Base-by-base conservation (phyloP, 2,888 invertebrate genomes). In the Mayetiola destructor region DNA sequence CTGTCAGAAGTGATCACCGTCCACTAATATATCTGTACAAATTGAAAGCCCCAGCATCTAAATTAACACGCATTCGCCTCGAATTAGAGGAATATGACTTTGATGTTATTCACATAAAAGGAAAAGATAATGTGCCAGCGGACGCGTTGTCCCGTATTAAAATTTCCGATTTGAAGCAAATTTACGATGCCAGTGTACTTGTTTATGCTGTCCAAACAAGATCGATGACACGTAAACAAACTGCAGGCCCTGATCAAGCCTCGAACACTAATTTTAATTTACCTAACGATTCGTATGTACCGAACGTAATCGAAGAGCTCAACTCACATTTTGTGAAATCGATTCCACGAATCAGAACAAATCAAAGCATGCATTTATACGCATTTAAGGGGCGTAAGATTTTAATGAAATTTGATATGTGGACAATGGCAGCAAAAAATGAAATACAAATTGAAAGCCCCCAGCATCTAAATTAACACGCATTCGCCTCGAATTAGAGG, bases 71-170 rank as follows among this genome's bases (percentile, higher is more conserved):
- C 2, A 54, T 54, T 32, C 32, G 54, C 3, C 12, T 54, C 1
- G 54, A 54, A 6, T 9, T 54, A 10, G 54, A 54, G 32, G 54
- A 54, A 48, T 48, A n/a, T 16, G n/a, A 27, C 2, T 54, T 54
- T 20, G 54, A 54, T 6, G 20, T 54, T 2, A 20, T 9, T 2
- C 30, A 32, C 16, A 53, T 53, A 2, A n/a, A 2, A 2, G 42
- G 42, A 2, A 42, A 42, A 21, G 23, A 23, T 9, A 42, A 42
- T 3, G 42, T 42, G 2, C 12, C 23, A 3, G 42, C 42, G 14
- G 42, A 42, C 12, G 42, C 42, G 2, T 23, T 42, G n/a, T 42
- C 42, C 32, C 8, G 32, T 9, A 32, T 32, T 9, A 12, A 18
- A 40, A 16, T 40, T 40, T 6, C 18, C 4, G 39, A 40, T 20